These are phyloP conservation scores for Spondyliosoma cantharus DNA, from an alignment of 2,797 vertebrate species.

Conservation along the genomic window DNA sequence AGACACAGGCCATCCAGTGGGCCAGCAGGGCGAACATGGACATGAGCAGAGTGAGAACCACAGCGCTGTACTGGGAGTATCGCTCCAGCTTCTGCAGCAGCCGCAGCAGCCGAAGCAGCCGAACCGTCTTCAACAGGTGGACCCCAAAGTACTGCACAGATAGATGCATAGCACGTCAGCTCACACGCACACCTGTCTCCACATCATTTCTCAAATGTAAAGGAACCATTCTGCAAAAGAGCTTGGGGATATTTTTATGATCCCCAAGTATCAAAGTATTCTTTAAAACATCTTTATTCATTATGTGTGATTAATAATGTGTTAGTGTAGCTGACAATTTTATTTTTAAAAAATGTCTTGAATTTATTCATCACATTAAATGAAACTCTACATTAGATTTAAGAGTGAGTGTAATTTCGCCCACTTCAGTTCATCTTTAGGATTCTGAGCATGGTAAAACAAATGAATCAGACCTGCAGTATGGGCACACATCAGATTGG, in stretches of 20 bases:
- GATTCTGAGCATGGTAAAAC: slow-evolving; percentile 9
- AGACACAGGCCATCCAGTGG: slow-evolving; percentile 92
- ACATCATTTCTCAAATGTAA: neutral
- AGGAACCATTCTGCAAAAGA: neutral
- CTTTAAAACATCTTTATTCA: neutral
- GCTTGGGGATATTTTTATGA: neutral
- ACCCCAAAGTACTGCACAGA: slow-evolving; percentile 86
- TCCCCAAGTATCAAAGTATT: neutral
- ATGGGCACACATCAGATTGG: slow-evolving; percentile 26
- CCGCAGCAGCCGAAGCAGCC: slow-evolving; percentile 86
- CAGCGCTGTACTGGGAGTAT: slow-evolving; percentile 90
- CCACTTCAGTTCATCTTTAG: neutral
- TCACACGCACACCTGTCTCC: neutral
- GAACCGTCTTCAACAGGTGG: slow-evolving; percentile 89
- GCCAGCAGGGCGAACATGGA: slow-evolving; percentile 90
- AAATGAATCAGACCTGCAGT: slow-evolving; percentile 15
- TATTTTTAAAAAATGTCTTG: neutral
- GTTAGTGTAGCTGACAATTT: neutral
- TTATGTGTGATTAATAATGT: neutral
- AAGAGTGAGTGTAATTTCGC: slow-evolving; percentile 5
- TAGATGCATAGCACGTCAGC: accelerated
- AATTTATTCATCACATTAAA: neutral
- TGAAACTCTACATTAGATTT: neutral
- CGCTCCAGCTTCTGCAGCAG: slow-evolving; percentile 90
- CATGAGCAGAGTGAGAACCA: slow-evolving; percentile 91